Evolutionary conservation across 2,888 invertebrate genomes (phyloP), one percentile per base, ranked within the genome.

Genomic region (Bombyx huttoni): DNA sequence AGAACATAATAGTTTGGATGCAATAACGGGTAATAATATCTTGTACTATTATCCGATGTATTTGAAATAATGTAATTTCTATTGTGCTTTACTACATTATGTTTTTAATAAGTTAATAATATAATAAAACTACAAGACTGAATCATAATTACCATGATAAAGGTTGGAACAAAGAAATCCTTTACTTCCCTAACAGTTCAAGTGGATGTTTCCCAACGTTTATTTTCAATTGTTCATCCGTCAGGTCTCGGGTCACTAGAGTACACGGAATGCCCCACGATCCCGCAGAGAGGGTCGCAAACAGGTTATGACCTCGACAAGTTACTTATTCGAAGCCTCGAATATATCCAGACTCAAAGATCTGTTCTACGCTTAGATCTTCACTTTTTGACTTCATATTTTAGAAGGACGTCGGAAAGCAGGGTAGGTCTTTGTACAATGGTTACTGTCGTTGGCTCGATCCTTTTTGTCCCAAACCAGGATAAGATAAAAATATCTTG

Each of bases 251-350:
- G 81, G 84, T 81, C 79, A 83, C 72, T 80, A 71, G 78, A 80
- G 81, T 78, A 81, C 81, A 75, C 70, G 67, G 65, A 67, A 71
- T 73, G 73, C 68, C 68, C 68, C 66, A 73, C 73, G 76, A 74
- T 79, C 81, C 80, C 81, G 72, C 68, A 78, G 83, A 78, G 84
- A 82, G 81, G 87, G 87, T 86, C 87, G 83, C 84, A 84, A 86
- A 86, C 87, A 87, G 87, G 87, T 86, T 87, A 85, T 87, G 87
- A 87, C 87, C 87, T 81, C 85, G 83, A 84, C 86, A 81, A 87
- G 83, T 85, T 82, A 83, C 85, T 86, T 77, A 85, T 78, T 81
- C 78, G 78, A 78, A 82, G 81, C 79, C 75, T 80, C 73, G 69
- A 65, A 73, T 68, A 64, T 67, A 70, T 68, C 87, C 81, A 83